Base-by-base conservation (phyloP, 92 coral and sea anemone species). In the Pocillopora grandis region DNA sequence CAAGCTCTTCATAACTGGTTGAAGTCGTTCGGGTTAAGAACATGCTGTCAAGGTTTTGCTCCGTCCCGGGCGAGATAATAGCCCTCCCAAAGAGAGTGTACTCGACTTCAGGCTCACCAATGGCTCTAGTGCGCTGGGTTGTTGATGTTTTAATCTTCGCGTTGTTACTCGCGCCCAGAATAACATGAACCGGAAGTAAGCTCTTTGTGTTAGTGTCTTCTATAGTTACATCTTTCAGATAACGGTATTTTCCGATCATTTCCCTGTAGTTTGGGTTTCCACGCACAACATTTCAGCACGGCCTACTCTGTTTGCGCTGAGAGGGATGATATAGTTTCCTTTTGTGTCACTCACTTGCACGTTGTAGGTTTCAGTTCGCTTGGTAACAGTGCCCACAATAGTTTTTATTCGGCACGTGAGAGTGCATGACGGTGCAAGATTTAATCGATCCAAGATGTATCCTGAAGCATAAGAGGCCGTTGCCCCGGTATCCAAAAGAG, bases 201-300 rank as follows among this genome's bases (percentile, higher is more conserved):
- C 63, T 58, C 72, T 85, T 89, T 58, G 82, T 80, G 79, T 85
- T 84, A 12, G 80, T 23, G 17, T 89, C 89, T 66, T 89, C 76
- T 80, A 89, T 66, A 9, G 33, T 23, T 0, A 80, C 89, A 27
- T 87, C 92, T 90, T 76, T 78, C 9, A 92, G 67, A 72, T 90
- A 92, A 5, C 85, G 62, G 67, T 90, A 82, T 21, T 70, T 69
- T 42, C 66, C 52, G 16, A 87, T 67, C 84, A 93, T 62, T 72
- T 90, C 75, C 62, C 85, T 81, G 69, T 90, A 88, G 21, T 79
- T 76, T 1, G 92, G 93, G 42, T 93, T 15, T 88, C 90, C 66
- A 90, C 75, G 49, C 88, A 81, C 37, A 92, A 80, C 23, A 88
- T 65, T 76, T 89, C 88, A 21, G 66, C 68, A 55, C 79, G 79